A percentile compares a stretch with the other conserved stretches of the same genome.
Conservation (phyloP, 2,113 vertebrate species). For the Pyrgilauda ruficollis region DNA sequence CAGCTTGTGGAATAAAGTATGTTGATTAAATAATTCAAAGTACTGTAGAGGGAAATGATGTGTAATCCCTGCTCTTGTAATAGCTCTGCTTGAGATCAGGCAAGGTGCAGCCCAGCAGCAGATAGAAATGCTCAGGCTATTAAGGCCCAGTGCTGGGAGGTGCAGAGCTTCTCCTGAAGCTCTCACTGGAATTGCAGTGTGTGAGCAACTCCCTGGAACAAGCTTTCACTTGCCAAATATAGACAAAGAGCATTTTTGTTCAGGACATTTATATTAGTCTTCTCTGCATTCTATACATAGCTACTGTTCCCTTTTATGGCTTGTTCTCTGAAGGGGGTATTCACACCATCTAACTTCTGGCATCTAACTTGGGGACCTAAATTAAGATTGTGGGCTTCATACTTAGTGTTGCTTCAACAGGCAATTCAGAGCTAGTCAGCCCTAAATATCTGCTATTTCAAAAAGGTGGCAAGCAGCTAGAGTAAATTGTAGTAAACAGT, state of each 20-base stretch:
- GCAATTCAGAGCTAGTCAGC: not conserved
- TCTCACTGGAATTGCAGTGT: not conserved
- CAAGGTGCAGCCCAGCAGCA: not conserved
- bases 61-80: slow-evolving; percentile 14
- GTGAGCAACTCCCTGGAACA: not conserved
- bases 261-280: not conserved
- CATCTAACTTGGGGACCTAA: not conserved
- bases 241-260: slow-evolving; percentile 11
- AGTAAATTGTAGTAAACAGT: not conserved
- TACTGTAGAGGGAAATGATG: not conserved
- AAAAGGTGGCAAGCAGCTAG: not conserved
- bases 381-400: not conserved
- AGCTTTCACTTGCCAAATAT: not conserved
- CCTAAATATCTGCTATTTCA: not conserved
- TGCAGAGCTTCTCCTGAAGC: not conserved
- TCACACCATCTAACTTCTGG: not conserved
- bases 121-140: not conserved
- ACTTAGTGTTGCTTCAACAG: not conserved
- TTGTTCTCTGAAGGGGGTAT: not conserved
- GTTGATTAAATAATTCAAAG: slow-evolving; percentile 31
- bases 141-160: not conserved
- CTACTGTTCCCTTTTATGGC: not conserved
- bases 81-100: not conserved
- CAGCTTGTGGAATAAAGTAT: not conserved
- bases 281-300: not conserved